A percentile compares a stretch with the other conserved stretches of the same genome.
phyloP scores from a whole-genome alignment of 2,113 vertebrate species.

The Collichthys lucidus region DNA sequence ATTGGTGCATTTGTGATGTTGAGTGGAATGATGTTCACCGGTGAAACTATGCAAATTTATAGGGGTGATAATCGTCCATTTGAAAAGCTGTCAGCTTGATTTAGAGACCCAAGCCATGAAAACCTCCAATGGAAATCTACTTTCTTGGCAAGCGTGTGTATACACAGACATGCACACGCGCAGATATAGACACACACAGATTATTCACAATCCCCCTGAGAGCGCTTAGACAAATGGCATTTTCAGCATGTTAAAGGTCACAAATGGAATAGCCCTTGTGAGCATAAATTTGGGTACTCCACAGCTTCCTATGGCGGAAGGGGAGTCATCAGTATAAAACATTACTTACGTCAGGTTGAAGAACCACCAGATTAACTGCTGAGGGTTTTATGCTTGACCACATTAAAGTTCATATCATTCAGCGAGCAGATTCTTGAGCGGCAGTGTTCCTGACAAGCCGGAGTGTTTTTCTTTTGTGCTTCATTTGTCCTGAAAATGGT shows the following conservation, averaged over 20 bases:
- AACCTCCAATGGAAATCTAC: conserved; percentile 62
- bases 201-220: conserved; percentile 63
- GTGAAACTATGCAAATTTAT: conserved; percentile 59
- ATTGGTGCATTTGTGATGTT: conserved; percentile 35
- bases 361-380: conserved; percentile 24
- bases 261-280: conserved; percentile 50
- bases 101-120: conserved; percentile 59
- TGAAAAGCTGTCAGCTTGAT: conserved; percentile 65
- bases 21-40: conserved; percentile 34
- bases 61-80: conserved; percentile 50
- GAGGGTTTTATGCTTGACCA: conserved; percentile 24
- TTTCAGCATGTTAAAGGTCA: conserved; percentile 77
- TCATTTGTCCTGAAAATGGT: background rate
- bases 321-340: conserved; percentile 32
- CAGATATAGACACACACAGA: conserved; percentile 52
- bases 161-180: conserved; percentile 35
- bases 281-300: conserved; percentile 43
- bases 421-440: conserved; percentile 1
- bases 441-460: conserved; percentile 1
- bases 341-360: conserved; percentile 55
- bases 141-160: conserved; percentile 57
- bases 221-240: conserved; percentile 65
- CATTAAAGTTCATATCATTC: conserved; percentile 31
- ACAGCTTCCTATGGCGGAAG: background rate
- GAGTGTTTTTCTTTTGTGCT: background rate